phyloP scores from a whole-genome alignment of 1,140 invertebrate genomes.

The Atopsyche davidsoni region DNA sequence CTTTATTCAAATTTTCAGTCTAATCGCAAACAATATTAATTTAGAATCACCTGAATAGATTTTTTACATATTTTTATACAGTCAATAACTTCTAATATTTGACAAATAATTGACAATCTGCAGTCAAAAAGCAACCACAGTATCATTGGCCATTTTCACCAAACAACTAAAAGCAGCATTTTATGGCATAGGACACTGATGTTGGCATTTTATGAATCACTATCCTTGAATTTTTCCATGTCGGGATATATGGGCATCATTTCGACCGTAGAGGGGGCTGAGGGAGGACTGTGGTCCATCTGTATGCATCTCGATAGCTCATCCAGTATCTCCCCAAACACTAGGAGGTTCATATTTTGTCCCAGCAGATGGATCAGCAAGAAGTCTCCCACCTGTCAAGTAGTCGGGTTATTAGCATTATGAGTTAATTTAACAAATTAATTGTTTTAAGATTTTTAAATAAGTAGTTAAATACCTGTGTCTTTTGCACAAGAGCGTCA shows the following conservation, averaged over 20 bases:
- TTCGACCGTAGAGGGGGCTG: constrained; percentile 75
- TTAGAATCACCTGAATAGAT: too few relatives aligned
- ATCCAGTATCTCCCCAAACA: constrained; percentile 69
- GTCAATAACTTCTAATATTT: too few relatives aligned
- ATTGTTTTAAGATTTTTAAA: neutral
- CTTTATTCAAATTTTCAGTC: too few relatives aligned
- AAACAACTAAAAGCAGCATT: too few relatives aligned
- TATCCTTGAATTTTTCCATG: constrained; percentile 72
- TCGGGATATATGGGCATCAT: constrained; percentile 78
- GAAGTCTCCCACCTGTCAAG: constrained; percentile 75
- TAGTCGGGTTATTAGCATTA: constrained; percentile 16
- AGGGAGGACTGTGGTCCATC: constrained; percentile 65
- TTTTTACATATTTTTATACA: too few relatives aligned
- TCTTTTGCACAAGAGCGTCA: constrained; percentile 64
- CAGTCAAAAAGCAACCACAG: too few relatives aligned
- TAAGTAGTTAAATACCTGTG: constrained; percentile 55
- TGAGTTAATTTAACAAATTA: constrained; percentile 10
- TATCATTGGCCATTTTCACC: too few relatives aligned
- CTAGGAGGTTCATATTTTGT: constrained; percentile 77
- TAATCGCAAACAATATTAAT: too few relatives aligned
- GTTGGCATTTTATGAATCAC: constrained; percentile 61
- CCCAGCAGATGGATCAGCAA: constrained; percentile 73
- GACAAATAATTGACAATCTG: too few relatives aligned
- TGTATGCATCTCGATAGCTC: constrained; percentile 58
- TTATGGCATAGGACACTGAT: too few relatives aligned